These are phyloP conservation scores for Strix aluco DNA, from an alignment of 2,113 vertebrate species.

Conservation along the genomic window DNA sequence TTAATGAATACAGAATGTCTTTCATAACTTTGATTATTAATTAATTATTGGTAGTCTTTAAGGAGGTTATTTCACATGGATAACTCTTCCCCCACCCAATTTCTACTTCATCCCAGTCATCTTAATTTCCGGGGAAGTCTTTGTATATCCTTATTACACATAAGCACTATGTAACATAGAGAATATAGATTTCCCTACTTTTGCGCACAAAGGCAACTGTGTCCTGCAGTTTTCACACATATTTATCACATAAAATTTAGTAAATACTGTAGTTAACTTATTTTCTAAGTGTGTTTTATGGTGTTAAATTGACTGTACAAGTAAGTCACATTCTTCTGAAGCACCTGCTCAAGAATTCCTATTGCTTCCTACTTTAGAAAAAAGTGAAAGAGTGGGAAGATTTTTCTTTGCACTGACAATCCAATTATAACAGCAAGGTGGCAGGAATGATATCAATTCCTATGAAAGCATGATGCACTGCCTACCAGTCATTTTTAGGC, in stretches of 20 bases:
- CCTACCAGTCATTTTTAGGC: not conserved
- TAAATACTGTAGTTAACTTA: not conserved
- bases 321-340: not conserved
- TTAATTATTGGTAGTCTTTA: not conserved
- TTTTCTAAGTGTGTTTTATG: not conserved
- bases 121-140: not conserved
- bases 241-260: not conserved
- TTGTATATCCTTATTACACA: not conserved
- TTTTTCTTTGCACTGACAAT: not conserved
- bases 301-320: not conserved
- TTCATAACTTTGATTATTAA: not conserved
- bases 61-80: not conserved
- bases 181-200: not conserved
- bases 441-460: not conserved
- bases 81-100: not conserved
- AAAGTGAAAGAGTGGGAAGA: not conserved
- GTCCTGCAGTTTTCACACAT: rapidly evolving
- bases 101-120: not conserved
- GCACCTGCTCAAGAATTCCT: not conserved
- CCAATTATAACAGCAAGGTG: not conserved
- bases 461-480: not conserved
- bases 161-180: not conserved
- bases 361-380: not conserved
- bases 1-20: not conserved
- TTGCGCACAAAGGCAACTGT: not conserved